Conservation (phyloP, 2,888 invertebrate genomes). For the Chrysotoxum bicinctum region DNA sequence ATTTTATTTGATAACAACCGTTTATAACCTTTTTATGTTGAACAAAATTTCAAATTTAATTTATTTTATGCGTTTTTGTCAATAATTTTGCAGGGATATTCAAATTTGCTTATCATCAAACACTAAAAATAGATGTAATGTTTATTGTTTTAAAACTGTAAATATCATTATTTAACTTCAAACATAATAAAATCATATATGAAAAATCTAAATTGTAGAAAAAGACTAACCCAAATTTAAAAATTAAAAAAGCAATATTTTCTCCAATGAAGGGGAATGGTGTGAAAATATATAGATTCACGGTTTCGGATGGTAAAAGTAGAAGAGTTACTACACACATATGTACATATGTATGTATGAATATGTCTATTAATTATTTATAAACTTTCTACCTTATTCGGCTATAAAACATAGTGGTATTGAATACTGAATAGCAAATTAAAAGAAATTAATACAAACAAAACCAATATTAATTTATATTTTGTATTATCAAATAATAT, state of each 20-base stretch:
- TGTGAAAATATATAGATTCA: slow-evolving; percentile 33
- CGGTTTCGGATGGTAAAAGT: slow-evolving; percentile 52
- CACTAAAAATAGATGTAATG: background rate
- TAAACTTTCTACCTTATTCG: slow-evolving; percentile 45
- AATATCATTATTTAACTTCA: slow-evolving; percentile 19
- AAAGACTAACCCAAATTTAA: background rate
- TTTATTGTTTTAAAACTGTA: slow-evolving; percentile 33
- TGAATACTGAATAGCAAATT: slow-evolving; percentile 14
- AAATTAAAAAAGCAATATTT: slow-evolving; percentile 28
- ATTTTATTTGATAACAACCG: no score
- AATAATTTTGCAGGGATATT: slow-evolving; percentile 30
- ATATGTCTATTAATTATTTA: background rate
- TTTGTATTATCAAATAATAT: slow-evolving; percentile 72
- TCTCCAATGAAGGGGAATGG: background rate
- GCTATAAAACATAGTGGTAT: slow-evolving; percentile 35
- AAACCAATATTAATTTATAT: slow-evolving; percentile 59
- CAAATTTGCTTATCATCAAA: background rate
- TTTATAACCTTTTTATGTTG: no score
- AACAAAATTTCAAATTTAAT: no score
- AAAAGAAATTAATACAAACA: slow-evolving; percentile 14
- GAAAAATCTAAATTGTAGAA: background rate
- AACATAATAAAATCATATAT: background rate
- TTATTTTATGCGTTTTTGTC: slow-evolving; percentile 32
- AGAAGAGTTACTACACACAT: background rate
- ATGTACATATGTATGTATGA: slow-evolving; percentile 45